A percentile compares a stretch with the other conserved stretches of the same genome.
These are phyloP conservation scores for Prionailurus bengalensis DNA, from an alignment of 2,113 vertebrate species.

Conservation along the genomic window DNA sequence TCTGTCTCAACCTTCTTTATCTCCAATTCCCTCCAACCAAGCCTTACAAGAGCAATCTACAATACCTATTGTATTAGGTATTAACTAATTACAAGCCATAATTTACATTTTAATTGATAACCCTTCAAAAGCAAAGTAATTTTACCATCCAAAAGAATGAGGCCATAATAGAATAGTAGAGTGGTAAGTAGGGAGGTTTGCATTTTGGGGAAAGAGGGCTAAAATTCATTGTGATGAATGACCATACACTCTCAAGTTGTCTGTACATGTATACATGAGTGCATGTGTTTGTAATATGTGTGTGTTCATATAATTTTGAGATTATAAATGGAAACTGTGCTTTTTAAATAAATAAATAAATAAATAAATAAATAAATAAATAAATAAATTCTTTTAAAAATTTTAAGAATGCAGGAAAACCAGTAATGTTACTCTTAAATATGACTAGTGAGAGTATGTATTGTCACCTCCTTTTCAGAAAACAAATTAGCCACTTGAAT, in stretches of 20 bases:
- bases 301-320: not conserved
- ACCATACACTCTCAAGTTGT: not conserved
- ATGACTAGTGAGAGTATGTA: not conserved
- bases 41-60: not conserved
- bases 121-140: not conserved
- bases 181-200: not conserved
- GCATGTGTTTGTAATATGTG: not conserved
- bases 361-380: too few species aligned
- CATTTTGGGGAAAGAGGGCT: not conserved
- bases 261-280: not conserved
- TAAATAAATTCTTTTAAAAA: not conserved
- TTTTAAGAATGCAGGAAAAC: not conserved
- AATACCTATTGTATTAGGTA: not conserved
- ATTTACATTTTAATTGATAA: not conserved
- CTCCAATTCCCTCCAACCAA: not conserved
- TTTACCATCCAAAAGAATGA: slow-evolving; percentile 8
- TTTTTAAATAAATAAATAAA: not conserved
- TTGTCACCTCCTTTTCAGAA: slow-evolving; percentile 19
- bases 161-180: not conserved
- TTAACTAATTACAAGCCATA: not conserved
- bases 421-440: not conserved
- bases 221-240: not conserved
- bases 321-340: not conserved
- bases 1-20: not conserved
- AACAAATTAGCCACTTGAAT: slow-evolving; percentile 11